phyloP scores from a whole-genome alignment of 1,140 invertebrate genomes.

The Schmidtea mediterranea region DNA sequence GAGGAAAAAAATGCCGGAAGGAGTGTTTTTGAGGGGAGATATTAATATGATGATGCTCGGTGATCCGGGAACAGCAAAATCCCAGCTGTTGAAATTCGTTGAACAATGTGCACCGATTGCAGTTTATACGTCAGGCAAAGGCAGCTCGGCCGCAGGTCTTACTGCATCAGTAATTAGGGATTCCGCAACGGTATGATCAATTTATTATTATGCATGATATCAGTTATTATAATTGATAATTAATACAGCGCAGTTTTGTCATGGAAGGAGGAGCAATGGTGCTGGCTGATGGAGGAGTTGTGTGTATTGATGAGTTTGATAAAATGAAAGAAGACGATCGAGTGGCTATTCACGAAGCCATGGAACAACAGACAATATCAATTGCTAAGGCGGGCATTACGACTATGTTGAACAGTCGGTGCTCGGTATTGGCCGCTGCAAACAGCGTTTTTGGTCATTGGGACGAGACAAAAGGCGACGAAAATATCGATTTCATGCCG shows the following conservation, averaged over 20 bases:
- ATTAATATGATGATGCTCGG: slow-evolving; percentile 82
- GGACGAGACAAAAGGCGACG: slow-evolving; percentile 84
- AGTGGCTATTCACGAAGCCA: slow-evolving; percentile 96
- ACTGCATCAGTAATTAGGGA: slow-evolving; percentile 87
- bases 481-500: slow-evolving; percentile 97
- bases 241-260: slow-evolving; percentile 59
- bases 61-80: slow-evolving; percentile 95
- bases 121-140: slow-evolving; percentile 88
- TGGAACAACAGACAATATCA: slow-evolving; percentile 99
- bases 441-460: slow-evolving; percentile 92
- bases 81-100: slow-evolving; percentile 86
- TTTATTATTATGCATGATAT: no score
- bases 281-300: slow-evolving; percentile 85
- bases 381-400: slow-evolving; percentile 99
- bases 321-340: slow-evolving; percentile 98
- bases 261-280: slow-evolving; percentile 99
- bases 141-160: slow-evolving; percentile 85
- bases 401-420: slow-evolving; percentile 84
- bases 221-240: neutral
- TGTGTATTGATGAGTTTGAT: slow-evolving; percentile 98
- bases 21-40: slow-evolving; percentile 69
- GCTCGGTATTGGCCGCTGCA: slow-evolving; percentile 85
- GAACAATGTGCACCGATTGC: slow-evolving; percentile 78
- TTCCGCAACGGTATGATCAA: slow-evolving; percentile 47
- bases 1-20: slow-evolving; percentile 56